Percentiles rank a stretch among this genome's conserved stretches.
Evolutionary conservation across 2,888 invertebrate genomes (phyloP).

Genomic region (Drosophila trichaetosa): DNA sequence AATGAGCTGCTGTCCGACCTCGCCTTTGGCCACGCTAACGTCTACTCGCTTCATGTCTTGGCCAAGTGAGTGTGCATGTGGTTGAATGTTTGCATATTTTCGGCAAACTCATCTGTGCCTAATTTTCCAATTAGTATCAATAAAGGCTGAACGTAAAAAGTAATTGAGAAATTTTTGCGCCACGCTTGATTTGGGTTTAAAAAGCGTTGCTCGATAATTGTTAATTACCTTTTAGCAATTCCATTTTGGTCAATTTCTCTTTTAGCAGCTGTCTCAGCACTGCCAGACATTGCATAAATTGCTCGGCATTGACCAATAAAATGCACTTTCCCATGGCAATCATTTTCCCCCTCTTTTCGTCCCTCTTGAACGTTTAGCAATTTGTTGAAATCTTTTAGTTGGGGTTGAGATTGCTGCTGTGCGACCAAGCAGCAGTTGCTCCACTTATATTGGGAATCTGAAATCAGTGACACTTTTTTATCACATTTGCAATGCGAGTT

Average conservation of each 20-base stretch:
- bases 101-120: slow-evolving; percentile 56
- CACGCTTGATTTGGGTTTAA: slow-evolving; percentile 41
- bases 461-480: slow-evolving; percentile 51
- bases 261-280: slow-evolving; percentile 23
- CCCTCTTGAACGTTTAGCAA: slow-evolving; percentile 9
- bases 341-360: slow-evolving; percentile 9
- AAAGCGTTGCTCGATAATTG: slow-evolving; percentile 12
- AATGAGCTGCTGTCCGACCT: slow-evolving; percentile 69
- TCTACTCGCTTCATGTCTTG: slow-evolving; percentile 37
- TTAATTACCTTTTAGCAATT: slow-evolving; percentile 69
- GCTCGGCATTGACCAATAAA: slow-evolving; percentile 67
- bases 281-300: slow-evolving; percentile 71
- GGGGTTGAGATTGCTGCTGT: neutral
- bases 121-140: slow-evolving; percentile 75
- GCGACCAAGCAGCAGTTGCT: slow-evolving; percentile 38
- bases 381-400: slow-evolving; percentile 27
- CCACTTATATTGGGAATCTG: slow-evolving; percentile 10
- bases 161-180: slow-evolving; percentile 76
- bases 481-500: slow-evolving; percentile 44
- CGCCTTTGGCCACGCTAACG: slow-evolving; percentile 26
- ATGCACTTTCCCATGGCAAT: slow-evolving; percentile 55
- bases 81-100: slow-evolving; percentile 21
- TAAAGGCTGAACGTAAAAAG: slow-evolving; percentile 54
- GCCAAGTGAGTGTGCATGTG: slow-evolving; percentile 24
- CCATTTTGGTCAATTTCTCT: slow-evolving; percentile 48